Base-by-base conservation (phyloP, 2,888 invertebrate species). In the Galeruca laticollis region DNA sequence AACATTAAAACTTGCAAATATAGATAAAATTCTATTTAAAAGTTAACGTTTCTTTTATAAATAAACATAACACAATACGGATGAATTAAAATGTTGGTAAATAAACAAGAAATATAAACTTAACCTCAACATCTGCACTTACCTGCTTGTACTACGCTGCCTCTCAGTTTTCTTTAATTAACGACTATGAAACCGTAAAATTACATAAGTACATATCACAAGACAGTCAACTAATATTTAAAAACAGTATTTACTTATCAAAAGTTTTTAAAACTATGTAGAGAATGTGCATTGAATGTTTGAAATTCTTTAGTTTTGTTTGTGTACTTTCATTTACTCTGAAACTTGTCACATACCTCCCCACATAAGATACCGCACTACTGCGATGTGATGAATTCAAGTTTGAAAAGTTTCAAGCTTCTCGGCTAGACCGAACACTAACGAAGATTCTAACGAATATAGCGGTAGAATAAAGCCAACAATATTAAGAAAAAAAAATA, bases 181-280 rank as follows among this genome's bases (percentile, higher is more conserved):
- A 52, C n/a, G 21, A 56, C 21, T 13, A 35, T n/a, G 20, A 52
- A 56, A 40, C 40, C 43, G 54, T 35, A 47, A 31, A 68, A 59
- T 59, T 62, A 63, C 40, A 51, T 43, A 63, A 61, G 49, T 62
- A 61, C 62, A 31, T 26, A 59, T 51, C 68, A 68, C 68, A 63
- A 60, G 11, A 52, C 61, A 18, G 31, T 33, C 49, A 60, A 60
- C 21, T 20, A 40, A 61, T 10, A n/a, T 62, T 33, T 26, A 51
- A 61, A 51, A 49, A 18, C 13, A 13, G 18, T 60, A 37, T 21
- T 47, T 47, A 60, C 54, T 61, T 56, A 56, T 60, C 56, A 43
- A 68, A 33, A 57, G 57, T 15, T 51, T 67, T 62, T 43, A 57
- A 65, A 65, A 57, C 9, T 35, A 33, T 37, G 51, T 21, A 52